Evolutionary conservation across 2,797 vertebrate species (phyloP).

Genomic region (Rhinichthys osculus): DNA sequence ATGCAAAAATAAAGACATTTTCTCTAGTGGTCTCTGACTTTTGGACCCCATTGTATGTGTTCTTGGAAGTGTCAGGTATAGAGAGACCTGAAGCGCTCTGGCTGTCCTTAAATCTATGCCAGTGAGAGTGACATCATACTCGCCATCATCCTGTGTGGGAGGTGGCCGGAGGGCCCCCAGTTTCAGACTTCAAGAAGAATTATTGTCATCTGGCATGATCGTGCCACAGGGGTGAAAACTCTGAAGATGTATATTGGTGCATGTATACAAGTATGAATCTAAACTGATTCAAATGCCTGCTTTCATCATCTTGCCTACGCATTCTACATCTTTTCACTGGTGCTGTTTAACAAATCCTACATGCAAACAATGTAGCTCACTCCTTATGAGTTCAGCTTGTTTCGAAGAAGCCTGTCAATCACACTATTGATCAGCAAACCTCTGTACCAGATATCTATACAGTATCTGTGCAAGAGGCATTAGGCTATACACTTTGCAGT

Average conservation of each 20-base stretch:
- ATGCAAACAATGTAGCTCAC: not conserved
- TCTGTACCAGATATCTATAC: conserved; percentile 61
- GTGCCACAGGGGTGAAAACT: not conserved
- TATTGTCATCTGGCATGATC: conserved; percentile 33
- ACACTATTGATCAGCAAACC: conserved; percentile 64
- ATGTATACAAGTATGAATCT: conserved; percentile 25
- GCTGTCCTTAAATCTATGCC: conserved; percentile 40
- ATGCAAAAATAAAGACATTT: not conserved
- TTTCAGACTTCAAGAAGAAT: conserved; percentile 40
- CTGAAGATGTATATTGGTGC: conserved; percentile 30
- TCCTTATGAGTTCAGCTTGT: not conserved
- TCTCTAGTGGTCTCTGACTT: not conserved
- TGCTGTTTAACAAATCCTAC: not conserved
- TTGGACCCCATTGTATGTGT: not conserved
- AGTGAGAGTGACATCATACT: conserved; percentile 43
- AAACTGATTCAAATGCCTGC: conserved; percentile 6
- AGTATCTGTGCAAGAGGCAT: conserved; percentile 60
- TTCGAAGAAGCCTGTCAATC: conserved; percentile 59
- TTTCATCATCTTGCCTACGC: conserved; percentile 37
- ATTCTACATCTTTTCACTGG: conserved; percentile 12
- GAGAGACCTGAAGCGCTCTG: conserved; percentile 25
- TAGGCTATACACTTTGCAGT: conserved; percentile 41
- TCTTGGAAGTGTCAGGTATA: conserved; percentile 2
- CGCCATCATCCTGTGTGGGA: conserved; percentile 20
- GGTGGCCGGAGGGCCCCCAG: conserved; percentile 27